A percentile compares a stretch with the other conserved stretches of the same genome.
These are phyloP conservation scores for Pterobdella sp. DNA, from an alignment of 2,888 invertebrate genomes.

Conservation along the genomic window DNA sequence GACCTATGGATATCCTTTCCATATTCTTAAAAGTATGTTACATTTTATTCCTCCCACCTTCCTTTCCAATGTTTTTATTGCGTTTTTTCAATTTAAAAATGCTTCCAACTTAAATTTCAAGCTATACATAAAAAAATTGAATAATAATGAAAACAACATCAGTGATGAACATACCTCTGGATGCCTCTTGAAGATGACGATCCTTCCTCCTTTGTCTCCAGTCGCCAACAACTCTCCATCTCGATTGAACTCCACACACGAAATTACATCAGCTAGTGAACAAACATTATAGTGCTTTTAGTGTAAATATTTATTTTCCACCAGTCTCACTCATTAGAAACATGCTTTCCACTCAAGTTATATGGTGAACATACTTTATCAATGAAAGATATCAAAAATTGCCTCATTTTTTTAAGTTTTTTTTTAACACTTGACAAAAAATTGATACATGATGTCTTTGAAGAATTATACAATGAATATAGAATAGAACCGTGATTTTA, in stretches of 20 bases:
- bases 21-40: too few relatives aligned
- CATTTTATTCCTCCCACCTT: too few relatives aligned
- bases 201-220: conserved; percentile 97
- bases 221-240: conserved; percentile 97
- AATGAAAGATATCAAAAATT: neutral
- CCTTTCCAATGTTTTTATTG: too few relatives aligned
- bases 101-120: neutral
- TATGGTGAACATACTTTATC: neutral
- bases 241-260: conserved; percentile 98
- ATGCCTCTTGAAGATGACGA: conserved; percentile 93
- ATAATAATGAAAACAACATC: too few relatives aligned
- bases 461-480: neutral
- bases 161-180: conserved; percentile 41
- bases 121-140: neutral
- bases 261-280: conserved; percentile 93
- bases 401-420: neutral
- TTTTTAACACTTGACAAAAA: neutral
- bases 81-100: neutral
- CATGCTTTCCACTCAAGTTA: neutral
- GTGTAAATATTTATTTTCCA: neutral
- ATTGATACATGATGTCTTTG: too few relatives aligned
- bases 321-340: neutral
- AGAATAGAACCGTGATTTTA: too few relatives aligned
- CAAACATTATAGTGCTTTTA: conserved; percentile 37
- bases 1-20: too few relatives aligned